phyloP scores from a whole-genome alignment of 2,113 vertebrate species.

The Hassar affinis region DNA sequence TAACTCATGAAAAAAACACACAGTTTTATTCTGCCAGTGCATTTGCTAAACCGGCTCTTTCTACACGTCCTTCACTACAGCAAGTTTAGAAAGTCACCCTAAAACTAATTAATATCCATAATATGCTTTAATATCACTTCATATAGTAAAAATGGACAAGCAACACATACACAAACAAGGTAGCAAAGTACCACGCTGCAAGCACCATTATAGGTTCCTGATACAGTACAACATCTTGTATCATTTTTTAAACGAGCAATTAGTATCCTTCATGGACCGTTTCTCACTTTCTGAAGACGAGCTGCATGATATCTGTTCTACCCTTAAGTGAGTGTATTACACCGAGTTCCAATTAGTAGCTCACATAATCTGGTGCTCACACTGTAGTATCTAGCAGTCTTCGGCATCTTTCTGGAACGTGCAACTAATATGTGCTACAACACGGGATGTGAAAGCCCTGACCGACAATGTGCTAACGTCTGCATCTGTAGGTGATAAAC shows the following conservation, averaged over 20 bases:
- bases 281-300: neutral
- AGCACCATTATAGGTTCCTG: neutral
- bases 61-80: neutral
- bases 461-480: conserved; percentile 11
- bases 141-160: neutral
- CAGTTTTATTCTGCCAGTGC: neutral
- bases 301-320: neutral
- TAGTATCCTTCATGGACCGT: neutral
- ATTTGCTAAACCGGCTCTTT: neutral
- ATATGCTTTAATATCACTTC: neutral
- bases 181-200: neutral
- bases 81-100: neutral
- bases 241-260: neutral
- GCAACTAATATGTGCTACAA: neutral
- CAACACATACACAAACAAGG: neutral
- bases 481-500: conserved; percentile 9
- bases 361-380: neutral
- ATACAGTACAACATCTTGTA: neutral
- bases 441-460: neutral
- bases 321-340: neutral
- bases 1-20: too few relatives aligned
- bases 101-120: neutral
- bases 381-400: neutral
- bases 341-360: neutral
- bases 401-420: neutral